Evolutionary conservation across 2,888 invertebrate genomes (phyloP), one percentile per base, ranked within the genome.

Genomic region (Leptinotarsa tumamoca): DNA sequence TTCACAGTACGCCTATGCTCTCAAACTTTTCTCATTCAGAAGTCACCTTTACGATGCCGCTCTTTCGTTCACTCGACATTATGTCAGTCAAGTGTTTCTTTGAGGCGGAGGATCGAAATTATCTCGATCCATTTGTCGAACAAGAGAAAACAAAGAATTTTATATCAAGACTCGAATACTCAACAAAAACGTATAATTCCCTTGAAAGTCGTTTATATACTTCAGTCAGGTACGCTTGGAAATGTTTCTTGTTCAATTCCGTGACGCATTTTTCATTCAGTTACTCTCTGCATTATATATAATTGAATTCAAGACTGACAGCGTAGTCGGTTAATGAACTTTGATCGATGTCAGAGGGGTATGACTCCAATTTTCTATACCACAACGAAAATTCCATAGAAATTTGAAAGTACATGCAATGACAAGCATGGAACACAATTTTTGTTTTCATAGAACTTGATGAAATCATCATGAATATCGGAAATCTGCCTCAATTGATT

Each of bases 111-210:
- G 58, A 58, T 23, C 23, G 58, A 23, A 58, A 58, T 58, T 58
- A 58, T 10, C 14, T 58, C 23, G 23, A 23, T 14, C 58, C 58
- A 58, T 58, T 58, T 58, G 58, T 58, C 58, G 58, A 58, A 58
- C 21, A 23, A 58, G 58, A 23, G 23, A 58, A 58, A 58, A 58
- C 58, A 58, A 58, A 21, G 58, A 23, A 58, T 58, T 58, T 4
- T 23, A 21, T 58, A 14, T 4, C 58, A 23, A 58, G 23, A 23
- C 58, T 58, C 58, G 58, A 23, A 23, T 58, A 10, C 58, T 23
- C 58, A 21, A 58, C 58, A 23, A 58, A 58, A 58, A 58, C 18
- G 23, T 18, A 58, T 58, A 58, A 58, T 58, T 58, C 58, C 14
- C 58, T 23, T 21, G 58, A 23, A 23, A 58, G 58, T 58, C 58